Conservation (phyloP, 2,113 vertebrate species). For the Emydura subglobosa region DNA sequence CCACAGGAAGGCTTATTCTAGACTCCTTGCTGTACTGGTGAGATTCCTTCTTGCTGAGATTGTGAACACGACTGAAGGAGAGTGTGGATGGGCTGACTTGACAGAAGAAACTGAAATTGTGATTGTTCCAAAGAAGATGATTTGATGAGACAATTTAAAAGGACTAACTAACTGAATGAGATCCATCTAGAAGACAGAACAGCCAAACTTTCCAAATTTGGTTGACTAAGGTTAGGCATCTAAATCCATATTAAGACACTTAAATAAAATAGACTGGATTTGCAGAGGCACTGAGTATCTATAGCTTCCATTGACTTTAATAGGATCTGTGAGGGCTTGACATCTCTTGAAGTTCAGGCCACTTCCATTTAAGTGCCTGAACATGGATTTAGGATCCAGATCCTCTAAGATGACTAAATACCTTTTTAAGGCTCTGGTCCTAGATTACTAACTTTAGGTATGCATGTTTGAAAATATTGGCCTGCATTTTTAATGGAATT, state of each 20-base stretch:
- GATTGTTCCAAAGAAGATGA: accelerated
- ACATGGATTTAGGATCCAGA: background rate
- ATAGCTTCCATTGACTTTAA: background rate
- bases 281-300: background rate
- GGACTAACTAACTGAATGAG: background rate
- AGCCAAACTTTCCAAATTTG: background rate
- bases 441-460: background rate
- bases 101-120: background rate
- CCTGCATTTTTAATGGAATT: background rate
- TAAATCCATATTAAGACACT: background rate
- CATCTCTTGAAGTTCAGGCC: background rate
- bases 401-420: background rate
- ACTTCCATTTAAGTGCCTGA: background rate
- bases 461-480: background rate
- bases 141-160: accelerated
- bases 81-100: accelerated
- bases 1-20: background rate
- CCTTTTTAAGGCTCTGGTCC: background rate
- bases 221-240: background rate
- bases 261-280: background rate
- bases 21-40: background rate
- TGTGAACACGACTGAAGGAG: no score
- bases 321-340: background rate
- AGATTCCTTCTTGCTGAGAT: background rate
- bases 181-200: background rate